Percentiles rank a stretch among this genome's conserved stretches.
These are phyloP conservation scores for Ptilonorhynchus violaceus DNA, from an alignment of 2,113 vertebrate genomes.

Conservation along the genomic window DNA sequence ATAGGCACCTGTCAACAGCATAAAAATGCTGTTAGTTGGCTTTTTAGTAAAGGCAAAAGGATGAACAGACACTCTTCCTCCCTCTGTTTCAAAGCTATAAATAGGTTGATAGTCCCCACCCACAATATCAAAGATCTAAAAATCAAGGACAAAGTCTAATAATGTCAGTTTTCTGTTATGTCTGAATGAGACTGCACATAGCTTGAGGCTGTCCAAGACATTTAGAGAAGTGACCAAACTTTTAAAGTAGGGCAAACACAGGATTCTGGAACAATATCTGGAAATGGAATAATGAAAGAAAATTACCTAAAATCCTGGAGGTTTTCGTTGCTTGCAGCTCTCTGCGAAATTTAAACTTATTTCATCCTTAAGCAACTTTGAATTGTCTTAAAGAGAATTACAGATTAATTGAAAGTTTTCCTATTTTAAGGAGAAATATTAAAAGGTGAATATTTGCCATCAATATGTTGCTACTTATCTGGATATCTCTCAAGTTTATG, in stretches of 20 bases:
- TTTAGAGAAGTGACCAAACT: not conserved
- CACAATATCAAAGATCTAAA: not conserved
- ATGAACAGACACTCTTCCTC: not conserved
- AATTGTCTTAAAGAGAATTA: not conserved
- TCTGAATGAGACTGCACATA: not conserved
- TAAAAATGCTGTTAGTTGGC: too few species aligned
- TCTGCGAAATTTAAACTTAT: not conserved
- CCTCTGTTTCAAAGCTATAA: not conserved
- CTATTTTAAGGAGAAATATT: not conserved
- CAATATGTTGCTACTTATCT: not conserved
- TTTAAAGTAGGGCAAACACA: not conserved
- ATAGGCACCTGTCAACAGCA: conserved; percentile 82
- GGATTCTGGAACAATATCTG: not conserved
- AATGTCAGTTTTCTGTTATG: not conserved
- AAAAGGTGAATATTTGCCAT: not conserved
- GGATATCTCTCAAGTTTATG: not conserved
- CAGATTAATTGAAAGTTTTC: not conserved
- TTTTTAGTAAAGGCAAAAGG: too few species aligned
- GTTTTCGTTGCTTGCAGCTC: not conserved
- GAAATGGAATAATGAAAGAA: not conserved
- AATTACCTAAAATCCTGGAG: not conserved
- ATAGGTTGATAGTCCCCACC: not conserved
- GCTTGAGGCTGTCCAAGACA: not conserved
- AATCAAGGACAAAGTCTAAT: not conserved
- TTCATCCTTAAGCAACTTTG: not conserved